Evolutionary conservation across 1,140 invertebrate genomes (phyloP), one percentile per base, ranked within the genome.

Genomic region (Ceratina calcarata): DNA sequence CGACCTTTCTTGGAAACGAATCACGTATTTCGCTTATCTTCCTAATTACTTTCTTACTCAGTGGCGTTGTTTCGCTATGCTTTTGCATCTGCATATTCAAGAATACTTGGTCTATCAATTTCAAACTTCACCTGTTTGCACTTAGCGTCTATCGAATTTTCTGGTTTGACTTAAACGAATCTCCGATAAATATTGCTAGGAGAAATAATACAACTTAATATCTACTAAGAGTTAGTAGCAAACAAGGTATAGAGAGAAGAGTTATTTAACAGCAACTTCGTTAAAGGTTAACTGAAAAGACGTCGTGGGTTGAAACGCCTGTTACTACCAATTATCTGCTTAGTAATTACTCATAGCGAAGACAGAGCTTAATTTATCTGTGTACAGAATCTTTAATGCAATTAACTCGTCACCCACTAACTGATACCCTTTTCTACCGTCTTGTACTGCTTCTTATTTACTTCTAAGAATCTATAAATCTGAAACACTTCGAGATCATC

Each of bases 281-380:
- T 78, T 64, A 20, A 45, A 20, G 49, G 49, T 16, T 45, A 37
- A 51, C 0, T 3, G 55, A 53, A 45, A 49, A 20, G 22, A 24
- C 20, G 13, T 49, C 10, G 55, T 2, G 24, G 8, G 18, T 27
- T 8, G 60, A 71, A 45, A 64, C 37, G 16, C 12, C 51, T n/a
- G 60, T 78, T 55, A 78, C 72, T 64, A 72, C 32, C 76, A 62
- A 49, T 78, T 72, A 78, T 78, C 76, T 7, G 20, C 12, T 55
- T 57, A 49, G 72, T 78, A 78, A 78, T 72, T 78, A 57, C 32
- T 27, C 58, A 24, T 6, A 18, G 1, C 15, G 15, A 49, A 27
- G 18, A 18, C 6, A 15, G 3, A 16, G 69, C 37, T 32, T 70
- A 45, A 72, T 78, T 78, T 78, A 78, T 64, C 27, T 13, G 49